Evolutionary conservation across 92 coral and sea anemone species (phyloP), one percentile per base, ranked within the genome.

Genomic region (Heteractis magnifica): DNA sequence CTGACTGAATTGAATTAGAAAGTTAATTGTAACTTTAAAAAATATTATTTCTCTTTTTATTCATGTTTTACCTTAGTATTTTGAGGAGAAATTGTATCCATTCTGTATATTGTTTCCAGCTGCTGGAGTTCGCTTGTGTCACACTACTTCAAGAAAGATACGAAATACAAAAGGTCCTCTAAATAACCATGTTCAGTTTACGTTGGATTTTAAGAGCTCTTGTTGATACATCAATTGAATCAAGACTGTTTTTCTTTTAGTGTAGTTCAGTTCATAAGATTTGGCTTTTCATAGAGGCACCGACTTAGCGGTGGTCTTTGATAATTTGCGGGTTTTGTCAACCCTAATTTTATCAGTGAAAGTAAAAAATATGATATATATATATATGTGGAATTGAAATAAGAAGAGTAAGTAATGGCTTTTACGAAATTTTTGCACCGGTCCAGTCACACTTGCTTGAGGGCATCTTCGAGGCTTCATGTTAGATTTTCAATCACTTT

Each of bases 161-260:
- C 71, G 20, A 64, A 64, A 5, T 64, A 64, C 71, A 64, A 64
- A 64, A 64, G 71, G 71, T 64, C 71, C 71, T 64, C 71, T 18
- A 23, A 18, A 18, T 19, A 19, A 64, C 71, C 4, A 8, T 68
- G 11, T 48, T 34, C 44, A 34, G 44, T 68, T 68, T 68, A 26
- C 49, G 73, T 6, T 68, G 73, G 73, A 7, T 9, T 8, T 68
- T 68, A 21, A 68, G 73, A 11, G 73, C 49, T 68, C 73, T 68
- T 68, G 23, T 19, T 18, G 10, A 64, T 19, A 64, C 20, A 64
- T 19, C 71, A 64, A 64, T 64, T 64, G 71, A 64, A 64, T 64
- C 73, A 23, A 68, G 71, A 64, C 71, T 64, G 73, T 10, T 68
- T 68, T 68, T 68, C 49, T 68, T 68, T 20, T 19, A 64, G 13